A percentile compares a stretch with the other conserved stretches of the same genome.
Evolutionary conservation across 1,140 invertebrate genomes (phyloP).

Genomic region (Panonychus citri): DNA sequence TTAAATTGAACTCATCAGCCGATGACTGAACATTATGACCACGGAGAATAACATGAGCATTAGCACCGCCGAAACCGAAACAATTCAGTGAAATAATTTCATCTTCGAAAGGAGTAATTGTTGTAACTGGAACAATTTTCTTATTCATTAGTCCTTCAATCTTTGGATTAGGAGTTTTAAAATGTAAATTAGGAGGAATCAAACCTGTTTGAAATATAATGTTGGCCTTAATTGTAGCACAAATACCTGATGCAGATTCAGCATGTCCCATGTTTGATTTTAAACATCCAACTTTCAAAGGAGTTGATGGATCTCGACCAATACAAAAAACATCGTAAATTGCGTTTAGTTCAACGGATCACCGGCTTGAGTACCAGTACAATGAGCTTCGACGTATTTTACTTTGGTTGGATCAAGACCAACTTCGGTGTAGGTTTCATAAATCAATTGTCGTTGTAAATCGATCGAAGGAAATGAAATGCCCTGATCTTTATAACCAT

Average conservation of each 20-base stretch:
- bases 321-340: slow-evolving; percentile 42
- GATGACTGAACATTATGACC: background rate
- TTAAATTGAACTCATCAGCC: background rate
- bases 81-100: slow-evolving; percentile 75
- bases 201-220: slow-evolving; percentile 25
- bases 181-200: slow-evolving; percentile 32
- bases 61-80: slow-evolving; percentile 92
- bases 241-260: slow-evolving; percentile 59
- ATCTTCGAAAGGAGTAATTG: slow-evolving; percentile 34
- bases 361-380: slow-evolving; percentile 30
- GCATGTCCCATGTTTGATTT: slow-evolving; percentile 84
- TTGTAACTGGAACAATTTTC: slow-evolving; percentile 37
- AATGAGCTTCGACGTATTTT: slow-evolving; percentile 22
- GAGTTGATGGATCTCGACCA: slow-evolving; percentile 29
- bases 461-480: background rate
- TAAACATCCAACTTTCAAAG: slow-evolving; percentile 59
- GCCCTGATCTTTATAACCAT: background rate
- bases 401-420: slow-evolving; percentile 19
- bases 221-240: slow-evolving; percentile 24
- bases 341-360: slow-evolving; percentile 26
- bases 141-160: slow-evolving; percentile 39
- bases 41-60: slow-evolving; percentile 68
- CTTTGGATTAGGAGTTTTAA: slow-evolving; percentile 27
- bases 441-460: background rate
- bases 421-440: slow-evolving; percentile 19